Evolutionary conservation across 2,113 vertebrate species (phyloP).

Genomic region (Sturnus vulgaris): DNA sequence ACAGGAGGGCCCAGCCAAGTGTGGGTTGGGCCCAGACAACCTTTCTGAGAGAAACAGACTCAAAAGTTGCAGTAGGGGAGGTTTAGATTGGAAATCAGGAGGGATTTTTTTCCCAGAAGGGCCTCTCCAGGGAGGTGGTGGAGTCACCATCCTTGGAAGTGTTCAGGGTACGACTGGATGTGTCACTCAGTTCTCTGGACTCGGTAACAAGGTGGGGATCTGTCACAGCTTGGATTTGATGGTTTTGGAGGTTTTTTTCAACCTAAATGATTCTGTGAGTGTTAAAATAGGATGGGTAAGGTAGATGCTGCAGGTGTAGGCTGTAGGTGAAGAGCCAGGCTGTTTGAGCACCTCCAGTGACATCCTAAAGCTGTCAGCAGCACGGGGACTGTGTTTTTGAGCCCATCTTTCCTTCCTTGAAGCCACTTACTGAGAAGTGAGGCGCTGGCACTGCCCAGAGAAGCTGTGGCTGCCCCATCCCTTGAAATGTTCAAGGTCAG

Average conservation of each 20-base stretch:
- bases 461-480: background rate
- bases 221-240: background rate
- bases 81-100: background rate
- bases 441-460: background rate
- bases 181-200: background rate
- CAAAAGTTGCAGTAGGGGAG: no score
- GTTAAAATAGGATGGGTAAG: accelerated
- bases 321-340: background rate
- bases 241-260: background rate
- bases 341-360: background rate
- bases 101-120: background rate
- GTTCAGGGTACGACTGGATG: background rate
- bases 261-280: background rate
- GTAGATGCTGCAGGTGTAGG: background rate
- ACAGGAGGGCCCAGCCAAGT: background rate
- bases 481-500: background rate
- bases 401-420: background rate
- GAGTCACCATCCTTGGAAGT: background rate
- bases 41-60: background rate
- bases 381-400: background rate
- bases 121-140: background rate
- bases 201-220: background rate
- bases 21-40: background rate
- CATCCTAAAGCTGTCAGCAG: background rate
- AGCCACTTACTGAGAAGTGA: background rate